Conservation (phyloP, 2,797 vertebrate genomes). For the Crocodylus rhombifer region DNA sequence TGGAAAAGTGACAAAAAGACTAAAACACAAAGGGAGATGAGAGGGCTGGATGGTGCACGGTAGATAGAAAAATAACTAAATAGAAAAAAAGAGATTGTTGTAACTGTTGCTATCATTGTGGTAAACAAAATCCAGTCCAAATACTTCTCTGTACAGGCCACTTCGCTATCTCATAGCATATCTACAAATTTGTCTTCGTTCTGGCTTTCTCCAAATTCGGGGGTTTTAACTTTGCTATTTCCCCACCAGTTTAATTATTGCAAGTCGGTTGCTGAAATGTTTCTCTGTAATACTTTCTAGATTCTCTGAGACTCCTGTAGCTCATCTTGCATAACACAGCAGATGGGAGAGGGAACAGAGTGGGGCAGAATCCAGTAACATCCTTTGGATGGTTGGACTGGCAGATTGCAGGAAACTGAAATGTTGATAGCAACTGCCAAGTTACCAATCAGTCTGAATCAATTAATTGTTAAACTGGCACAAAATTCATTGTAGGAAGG, state of each 20-base stretch:
- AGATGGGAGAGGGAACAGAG: conserved; percentile 77
- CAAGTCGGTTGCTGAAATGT: not conserved
- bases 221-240: no score
- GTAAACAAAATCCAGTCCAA: not conserved
- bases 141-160: not conserved
- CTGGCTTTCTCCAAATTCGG: no score
- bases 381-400: conserved; percentile 71
- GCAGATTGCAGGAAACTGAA: conserved; percentile 78
- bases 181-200: no score
- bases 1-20: not conserved
- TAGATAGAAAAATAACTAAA: not conserved
- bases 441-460: conserved; percentile 75
- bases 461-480: conserved; percentile 75
- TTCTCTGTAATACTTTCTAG: conserved; percentile 21
- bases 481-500: conserved; percentile 54
- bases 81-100: not conserved
- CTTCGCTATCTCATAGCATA: not conserved
- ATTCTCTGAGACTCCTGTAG: conserved; percentile 62
- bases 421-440: conserved; percentile 75
- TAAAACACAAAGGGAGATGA: not conserved
- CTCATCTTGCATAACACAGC: conserved; percentile 75
- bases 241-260: no score
- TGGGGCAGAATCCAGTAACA: conserved; percentile 69
- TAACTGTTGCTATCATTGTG: not conserved
- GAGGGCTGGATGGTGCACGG: not conserved